phyloP scores from a whole-genome alignment of 2,888 invertebrate species.

The Achlya flavicornis region DNA sequence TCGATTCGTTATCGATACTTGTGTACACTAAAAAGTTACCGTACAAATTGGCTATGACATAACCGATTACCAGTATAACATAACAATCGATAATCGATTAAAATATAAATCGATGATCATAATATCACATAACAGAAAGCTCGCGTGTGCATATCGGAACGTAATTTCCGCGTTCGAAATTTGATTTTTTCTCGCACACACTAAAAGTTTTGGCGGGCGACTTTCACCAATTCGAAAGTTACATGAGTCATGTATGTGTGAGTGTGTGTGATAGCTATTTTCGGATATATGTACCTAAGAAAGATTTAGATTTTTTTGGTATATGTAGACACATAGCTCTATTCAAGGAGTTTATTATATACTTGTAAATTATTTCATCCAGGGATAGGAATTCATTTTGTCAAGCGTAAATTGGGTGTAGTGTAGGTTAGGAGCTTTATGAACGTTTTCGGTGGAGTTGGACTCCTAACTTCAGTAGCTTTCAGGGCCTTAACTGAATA shows the following conservation, averaged over 20 bases:
- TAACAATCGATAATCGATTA: slow-evolving; percentile 23
- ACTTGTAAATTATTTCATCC: no score
- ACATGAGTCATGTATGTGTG: slow-evolving; percentile 32
- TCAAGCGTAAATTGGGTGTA: no score
- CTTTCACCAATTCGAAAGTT: slow-evolving; percentile 60
- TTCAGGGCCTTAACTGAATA: no score
- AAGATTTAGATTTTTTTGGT: not conserved
- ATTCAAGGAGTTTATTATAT: no score
- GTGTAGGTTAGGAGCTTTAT: no score
- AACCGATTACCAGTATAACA: slow-evolving; percentile 17
- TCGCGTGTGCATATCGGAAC: slow-evolving; percentile 48
- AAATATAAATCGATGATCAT: slow-evolving; percentile 31
- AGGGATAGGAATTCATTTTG: no score
- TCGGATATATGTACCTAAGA: not conserved
- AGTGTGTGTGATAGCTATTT: slow-evolving; percentile 14
- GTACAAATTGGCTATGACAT: slow-evolving; percentile 2
- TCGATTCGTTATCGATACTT: slow-evolving; percentile 3
- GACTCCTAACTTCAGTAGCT: no score
- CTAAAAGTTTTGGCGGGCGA: slow-evolving; percentile 35
- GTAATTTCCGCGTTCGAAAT: slow-evolving; percentile 55
- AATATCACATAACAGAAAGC: slow-evolving; percentile 44
- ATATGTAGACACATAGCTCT: no score
- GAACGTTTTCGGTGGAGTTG: no score
- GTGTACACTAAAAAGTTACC: not conserved
- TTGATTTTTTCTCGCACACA: slow-evolving; percentile 41